phyloP scores from a whole-genome alignment of 30 jellyfish, hydroid and myxozoan genomes.

The Turritopsis dohrnii region DNA sequence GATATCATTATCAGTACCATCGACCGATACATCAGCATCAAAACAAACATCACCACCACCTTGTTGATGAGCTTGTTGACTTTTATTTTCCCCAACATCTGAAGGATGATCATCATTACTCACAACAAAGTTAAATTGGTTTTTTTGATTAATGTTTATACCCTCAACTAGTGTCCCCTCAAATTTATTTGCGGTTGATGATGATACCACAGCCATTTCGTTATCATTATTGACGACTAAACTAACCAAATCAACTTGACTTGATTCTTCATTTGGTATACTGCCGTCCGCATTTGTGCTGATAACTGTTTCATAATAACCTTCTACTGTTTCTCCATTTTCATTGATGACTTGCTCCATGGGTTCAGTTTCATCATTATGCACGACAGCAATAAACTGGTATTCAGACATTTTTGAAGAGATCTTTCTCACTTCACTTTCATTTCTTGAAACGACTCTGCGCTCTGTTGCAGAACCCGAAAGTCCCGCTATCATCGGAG shows the following conservation, averaged over 20 bases:
- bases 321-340: constrained; percentile 20
- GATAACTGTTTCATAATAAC: constrained; percentile 14
- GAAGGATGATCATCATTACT: not conserved
- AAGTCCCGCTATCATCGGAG: not conserved
- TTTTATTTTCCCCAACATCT: not conserved
- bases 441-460: not conserved
- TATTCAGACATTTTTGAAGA: constrained; percentile 20
- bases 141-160: not conserved
- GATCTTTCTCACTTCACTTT: not conserved
- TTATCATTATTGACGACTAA: not conserved
- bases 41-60: not conserved
- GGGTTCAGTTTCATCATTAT: constrained; percentile 19
- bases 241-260: not conserved
- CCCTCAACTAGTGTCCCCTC: not conserved
- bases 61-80: not conserved
- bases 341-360: constrained; percentile 29
- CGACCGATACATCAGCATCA: not conserved
- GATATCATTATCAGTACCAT: not conserved
- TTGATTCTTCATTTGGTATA: not conserved
- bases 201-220: not conserved
- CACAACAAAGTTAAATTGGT: not conserved
- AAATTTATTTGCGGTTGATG: not conserved
- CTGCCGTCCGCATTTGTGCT: not conserved
- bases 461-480: not conserved
- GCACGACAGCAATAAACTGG: constrained; percentile 28